Evolutionary conservation across 2,888 invertebrate genomes (phyloP).

Genomic region (Stenurella melanura): DNA sequence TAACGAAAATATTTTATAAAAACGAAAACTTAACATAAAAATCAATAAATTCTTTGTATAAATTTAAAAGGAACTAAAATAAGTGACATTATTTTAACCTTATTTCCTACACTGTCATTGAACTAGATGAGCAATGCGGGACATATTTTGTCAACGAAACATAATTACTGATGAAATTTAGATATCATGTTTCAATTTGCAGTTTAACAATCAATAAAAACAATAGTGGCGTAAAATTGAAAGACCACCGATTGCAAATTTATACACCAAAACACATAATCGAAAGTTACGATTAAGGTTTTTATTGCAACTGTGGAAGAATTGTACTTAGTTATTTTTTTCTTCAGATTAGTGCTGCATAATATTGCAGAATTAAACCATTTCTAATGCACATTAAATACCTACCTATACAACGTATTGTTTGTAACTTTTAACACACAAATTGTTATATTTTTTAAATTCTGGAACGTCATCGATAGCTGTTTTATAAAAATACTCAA

Average conservation of each 20-base stretch:
- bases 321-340: neutral
- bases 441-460: too few relatives aligned
- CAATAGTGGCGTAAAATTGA: constrained; percentile 3
- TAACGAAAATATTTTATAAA: too few relatives aligned
- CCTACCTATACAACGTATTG: too few relatives aligned
- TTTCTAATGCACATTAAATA: neutral
- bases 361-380: neutral
- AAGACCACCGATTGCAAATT: constrained; percentile 4
- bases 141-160: neutral
- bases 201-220: neutral
- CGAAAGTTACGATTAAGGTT: neutral
- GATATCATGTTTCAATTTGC: neutral
- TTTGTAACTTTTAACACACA: too few relatives aligned
- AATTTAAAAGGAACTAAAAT: neutral
- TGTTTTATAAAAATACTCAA: too few relatives aligned
- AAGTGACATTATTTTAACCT: neutral
- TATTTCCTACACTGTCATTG: neutral
- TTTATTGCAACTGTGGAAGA: neutral
- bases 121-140: neutral
- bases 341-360: neutral
- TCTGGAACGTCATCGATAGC: too few relatives aligned
- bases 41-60: too few relatives aligned
- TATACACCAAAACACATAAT: neutral
- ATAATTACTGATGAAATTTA: neutral
- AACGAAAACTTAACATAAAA: too few relatives aligned